Conservation (phyloP, 2,113 vertebrate species). For the Corvus cornix region DNA sequence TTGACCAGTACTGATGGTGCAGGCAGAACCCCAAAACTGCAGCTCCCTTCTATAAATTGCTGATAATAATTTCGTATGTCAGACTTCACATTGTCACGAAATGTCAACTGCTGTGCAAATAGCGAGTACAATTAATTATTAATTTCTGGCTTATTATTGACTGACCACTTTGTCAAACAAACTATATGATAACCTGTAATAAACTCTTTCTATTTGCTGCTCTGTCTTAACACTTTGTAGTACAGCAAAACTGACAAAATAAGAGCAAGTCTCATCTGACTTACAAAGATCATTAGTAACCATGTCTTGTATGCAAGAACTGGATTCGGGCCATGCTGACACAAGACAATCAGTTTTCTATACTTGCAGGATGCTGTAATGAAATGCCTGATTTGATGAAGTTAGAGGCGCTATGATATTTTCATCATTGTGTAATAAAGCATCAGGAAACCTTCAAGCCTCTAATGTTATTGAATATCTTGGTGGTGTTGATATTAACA, state of each 20-base stretch:
- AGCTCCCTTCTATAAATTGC: neutral
- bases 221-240: constrained; percentile 10
- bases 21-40: neutral
- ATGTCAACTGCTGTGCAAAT: neutral
- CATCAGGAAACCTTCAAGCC: constrained; percentile 42
- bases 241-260: constrained; percentile 7
- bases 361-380: neutral
- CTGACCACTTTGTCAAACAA: constrained; percentile 6
- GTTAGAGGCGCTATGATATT: constrained; percentile 22
- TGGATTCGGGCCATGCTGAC: neutral
- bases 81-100: neutral
- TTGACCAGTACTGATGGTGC: neutral
- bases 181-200: constrained; percentile 17
- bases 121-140: neutral
- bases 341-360: constrained; percentile 31
- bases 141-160: constrained; percentile 19
- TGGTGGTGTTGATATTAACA: neutral
- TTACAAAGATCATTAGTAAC: constrained; percentile 38
- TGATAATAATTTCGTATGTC: neutral
- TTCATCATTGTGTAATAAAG: constrained; percentile 37
- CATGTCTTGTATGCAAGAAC: constrained; percentile 16
- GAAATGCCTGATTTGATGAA: constrained; percentile 45
- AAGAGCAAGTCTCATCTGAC: constrained; percentile 26
- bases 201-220: constrained; percentile 24
- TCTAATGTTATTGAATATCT: neutral